Conservation (phyloP, 2,888 invertebrate genomes). For the Sisyra terminalis region DNA sequence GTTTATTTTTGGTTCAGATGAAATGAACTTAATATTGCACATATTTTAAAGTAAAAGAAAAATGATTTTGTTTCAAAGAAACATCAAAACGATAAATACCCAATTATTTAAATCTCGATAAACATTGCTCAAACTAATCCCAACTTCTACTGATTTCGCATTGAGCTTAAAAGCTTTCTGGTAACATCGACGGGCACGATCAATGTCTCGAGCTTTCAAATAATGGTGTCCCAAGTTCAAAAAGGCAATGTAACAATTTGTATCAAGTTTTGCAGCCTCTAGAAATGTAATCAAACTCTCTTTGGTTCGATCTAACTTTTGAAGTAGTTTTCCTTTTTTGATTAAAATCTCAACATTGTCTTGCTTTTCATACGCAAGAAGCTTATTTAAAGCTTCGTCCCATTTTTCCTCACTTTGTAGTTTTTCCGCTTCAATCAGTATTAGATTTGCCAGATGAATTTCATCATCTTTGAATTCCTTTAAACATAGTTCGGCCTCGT, state of each 20-base stretch:
- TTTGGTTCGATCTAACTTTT: slow-evolving; percentile 37
- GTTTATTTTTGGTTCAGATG: no score
- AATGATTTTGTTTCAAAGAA: no score
- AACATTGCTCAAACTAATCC: slow-evolving; percentile 56
- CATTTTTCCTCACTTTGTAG: slow-evolving; percentile 32
- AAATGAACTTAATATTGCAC: no score
- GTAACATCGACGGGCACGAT: slow-evolving; percentile 66
- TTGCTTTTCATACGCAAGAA: slow-evolving; percentile 25
- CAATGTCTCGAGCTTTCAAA: slow-evolving; percentile 40
- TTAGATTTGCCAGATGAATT: slow-evolving; percentile 13
- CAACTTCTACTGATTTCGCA: slow-evolving; percentile 44
- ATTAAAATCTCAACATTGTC: slow-evolving; percentile 35
- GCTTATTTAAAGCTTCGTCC: slow-evolving; percentile 34
- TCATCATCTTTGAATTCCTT: slow-evolving; percentile 19
- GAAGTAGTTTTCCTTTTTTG: slow-evolving; percentile 42
- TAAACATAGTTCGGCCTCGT: slow-evolving; percentile 22
- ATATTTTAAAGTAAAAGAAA: no score
- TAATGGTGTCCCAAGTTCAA: slow-evolving; percentile 64
- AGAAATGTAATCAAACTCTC: slow-evolving; percentile 45
- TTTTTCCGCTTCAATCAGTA: slow-evolving; percentile 32
- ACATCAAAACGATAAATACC: no score
- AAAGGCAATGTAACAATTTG: slow-evolving; percentile 59
- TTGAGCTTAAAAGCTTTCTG: slow-evolving; percentile 68
- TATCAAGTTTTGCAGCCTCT: slow-evolving; percentile 53
- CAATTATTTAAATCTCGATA: slow-evolving; percentile 51